These are phyloP conservation scores for Lepidocolaptes lacrymiger DNA, from an alignment of 2,797 vertebrate genomes.

Conservation along the genomic window DNA sequence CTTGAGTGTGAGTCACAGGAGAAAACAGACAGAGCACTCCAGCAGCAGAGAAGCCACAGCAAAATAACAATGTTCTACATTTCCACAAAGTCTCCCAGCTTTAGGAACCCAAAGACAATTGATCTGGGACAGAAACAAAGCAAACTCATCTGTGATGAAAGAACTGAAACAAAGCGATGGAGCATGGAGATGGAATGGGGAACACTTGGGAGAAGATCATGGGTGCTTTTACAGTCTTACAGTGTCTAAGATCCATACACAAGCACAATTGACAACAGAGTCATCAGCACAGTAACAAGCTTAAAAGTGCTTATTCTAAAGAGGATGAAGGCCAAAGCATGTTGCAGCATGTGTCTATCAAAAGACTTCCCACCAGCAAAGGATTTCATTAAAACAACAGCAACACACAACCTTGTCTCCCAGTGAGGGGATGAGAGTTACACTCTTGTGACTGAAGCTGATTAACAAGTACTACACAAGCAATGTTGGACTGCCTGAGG, in stretches of 20 bases:
- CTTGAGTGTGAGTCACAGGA: background rate
- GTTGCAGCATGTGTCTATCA: background rate
- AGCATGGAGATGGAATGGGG: background rate
- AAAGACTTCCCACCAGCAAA: background rate
- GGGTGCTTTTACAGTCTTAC: background rate
- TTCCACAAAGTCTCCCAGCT: background rate
- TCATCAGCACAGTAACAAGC: background rate
- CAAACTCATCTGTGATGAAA: background rate
- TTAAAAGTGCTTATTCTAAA: background rate
- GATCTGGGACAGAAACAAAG: background rate
- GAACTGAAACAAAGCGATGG: background rate
- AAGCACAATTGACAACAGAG: background rate
- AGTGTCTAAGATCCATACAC: background rate
- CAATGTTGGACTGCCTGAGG: background rate
- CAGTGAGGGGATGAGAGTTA: background rate
- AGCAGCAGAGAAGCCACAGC: background rate
- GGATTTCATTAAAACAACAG: background rate
- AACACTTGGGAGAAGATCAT: background rate
- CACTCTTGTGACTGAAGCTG: background rate
- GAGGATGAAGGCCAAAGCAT: background rate
- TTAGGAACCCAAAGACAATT: background rate
- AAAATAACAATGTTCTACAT: background rate
- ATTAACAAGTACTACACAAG: background rate
- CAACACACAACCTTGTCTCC: background rate
- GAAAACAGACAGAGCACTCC: background rate